These are phyloP conservation scores for Drosophila gunungcola DNA, from an alignment of 1,140 invertebrate genomes.

Conservation along the genomic window DNA sequence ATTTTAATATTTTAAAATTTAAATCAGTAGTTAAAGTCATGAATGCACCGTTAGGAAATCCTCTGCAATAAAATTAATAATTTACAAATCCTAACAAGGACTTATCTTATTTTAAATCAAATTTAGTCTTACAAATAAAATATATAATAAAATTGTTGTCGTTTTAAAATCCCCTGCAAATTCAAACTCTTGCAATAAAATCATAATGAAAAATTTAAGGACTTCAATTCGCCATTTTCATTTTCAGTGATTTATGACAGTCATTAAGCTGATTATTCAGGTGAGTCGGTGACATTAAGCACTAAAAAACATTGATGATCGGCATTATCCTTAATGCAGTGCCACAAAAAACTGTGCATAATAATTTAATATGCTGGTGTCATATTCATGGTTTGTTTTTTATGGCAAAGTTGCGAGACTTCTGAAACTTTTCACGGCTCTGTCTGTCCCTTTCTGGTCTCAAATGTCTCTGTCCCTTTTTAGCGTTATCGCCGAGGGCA, in stretches of 20 bases:
- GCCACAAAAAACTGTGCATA: slow-evolving; percentile 29
- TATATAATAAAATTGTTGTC: too few relatives aligned
- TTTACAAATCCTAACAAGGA: too few relatives aligned
- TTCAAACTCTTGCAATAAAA: too few relatives aligned
- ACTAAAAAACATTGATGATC: slow-evolving; percentile 24
- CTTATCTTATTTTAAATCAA: too few relatives aligned
- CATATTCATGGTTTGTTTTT: slow-evolving; percentile 14
- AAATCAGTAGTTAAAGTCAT: too few relatives aligned
- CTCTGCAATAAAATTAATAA: too few relatives aligned
- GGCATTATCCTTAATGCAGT: slow-evolving; percentile 19
- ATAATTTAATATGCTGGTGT: slow-evolving; percentile 24
- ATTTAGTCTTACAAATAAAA: too few relatives aligned
- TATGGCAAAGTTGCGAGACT: not conserved
- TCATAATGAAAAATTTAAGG: not conserved
- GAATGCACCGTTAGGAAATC: too few relatives aligned
- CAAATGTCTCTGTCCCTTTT: not conserved
- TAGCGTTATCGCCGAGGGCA: slow-evolving; percentile 1
- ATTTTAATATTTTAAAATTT: too few relatives aligned
- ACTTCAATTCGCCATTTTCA: not conserved
- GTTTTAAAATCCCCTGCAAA: too few relatives aligned
- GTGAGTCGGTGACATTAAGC: slow-evolving; percentile 4
- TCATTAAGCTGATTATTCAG: not conserved
- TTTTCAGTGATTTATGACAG: slow-evolving; percentile 10
- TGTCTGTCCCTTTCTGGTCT: not conserved
- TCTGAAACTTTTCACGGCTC: slow-evolving; percentile 1